These are phyloP conservation scores for Alviniconcha marisindica DNA, from an alignment of 1,140 invertebrate species.

Conservation along the genomic window DNA sequence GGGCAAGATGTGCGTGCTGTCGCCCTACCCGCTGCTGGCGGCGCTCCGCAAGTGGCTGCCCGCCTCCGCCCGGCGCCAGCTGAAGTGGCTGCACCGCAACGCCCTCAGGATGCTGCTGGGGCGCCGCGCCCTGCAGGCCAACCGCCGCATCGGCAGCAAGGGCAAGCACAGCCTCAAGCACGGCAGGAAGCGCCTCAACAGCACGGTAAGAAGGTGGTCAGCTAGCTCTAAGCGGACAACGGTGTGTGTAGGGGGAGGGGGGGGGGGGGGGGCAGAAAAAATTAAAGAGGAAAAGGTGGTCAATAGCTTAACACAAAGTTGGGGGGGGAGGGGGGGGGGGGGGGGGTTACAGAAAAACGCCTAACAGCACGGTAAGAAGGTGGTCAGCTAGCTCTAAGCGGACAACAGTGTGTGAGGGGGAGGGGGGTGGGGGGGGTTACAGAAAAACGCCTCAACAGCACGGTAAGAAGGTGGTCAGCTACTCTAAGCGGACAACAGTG, in stretches of 20 bases:
- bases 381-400: too few relatives aligned
- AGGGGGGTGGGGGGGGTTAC: too few relatives aligned
- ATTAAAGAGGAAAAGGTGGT: too few relatives aligned
- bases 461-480: background rate
- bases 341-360: too few relatives aligned
- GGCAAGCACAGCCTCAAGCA: slow-evolving; percentile 3
- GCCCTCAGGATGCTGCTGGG: background rate
- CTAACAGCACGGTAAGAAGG: slow-evolving; percentile 7
- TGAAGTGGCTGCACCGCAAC: background rate
- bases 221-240: too few relatives aligned
- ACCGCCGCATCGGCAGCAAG: background rate
- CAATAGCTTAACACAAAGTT: too few relatives aligned
- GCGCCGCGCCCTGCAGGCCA: background rate
- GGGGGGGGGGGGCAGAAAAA: too few relatives aligned
- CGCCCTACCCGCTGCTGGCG: background rate
- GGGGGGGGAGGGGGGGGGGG: too few relatives aligned
- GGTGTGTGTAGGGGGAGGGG: too few relatives aligned
- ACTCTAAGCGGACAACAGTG: too few relatives aligned
- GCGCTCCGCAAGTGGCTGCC: background rate
- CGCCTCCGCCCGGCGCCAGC: background rate
- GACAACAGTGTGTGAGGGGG: too few relatives aligned
- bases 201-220: background rate
- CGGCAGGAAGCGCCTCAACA: slow-evolving; percentile 7
- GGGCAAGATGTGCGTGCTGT: background rate
- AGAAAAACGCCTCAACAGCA: slow-evolving; percentile 13